Conservation (phyloP, 2,888 invertebrate species). For the Zelleria hepariella region DNA sequence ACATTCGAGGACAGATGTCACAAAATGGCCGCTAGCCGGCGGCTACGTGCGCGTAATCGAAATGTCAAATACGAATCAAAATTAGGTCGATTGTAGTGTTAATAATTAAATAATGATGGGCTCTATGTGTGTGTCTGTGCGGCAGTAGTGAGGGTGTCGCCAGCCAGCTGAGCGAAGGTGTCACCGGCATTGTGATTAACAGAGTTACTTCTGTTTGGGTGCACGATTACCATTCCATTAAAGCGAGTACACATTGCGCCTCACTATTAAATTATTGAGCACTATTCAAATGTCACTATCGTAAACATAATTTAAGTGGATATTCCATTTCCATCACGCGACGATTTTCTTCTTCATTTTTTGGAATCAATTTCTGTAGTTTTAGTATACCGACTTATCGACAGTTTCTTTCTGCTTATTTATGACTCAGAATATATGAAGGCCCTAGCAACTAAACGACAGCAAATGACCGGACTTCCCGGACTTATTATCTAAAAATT, state of each 20-base stretch:
- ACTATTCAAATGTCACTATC: slow-evolving; percentile 40
- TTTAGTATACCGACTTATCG: slow-evolving; percentile 1
- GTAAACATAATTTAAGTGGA: slow-evolving; percentile 20
- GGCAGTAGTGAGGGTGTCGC: slow-evolving; percentile 25
- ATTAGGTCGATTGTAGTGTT: slow-evolving; percentile 71
- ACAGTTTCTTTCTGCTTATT: slow-evolving; percentile 3
- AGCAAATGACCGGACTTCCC: background rate
- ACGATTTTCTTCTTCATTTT: slow-evolving; percentile 15
- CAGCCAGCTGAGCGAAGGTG: slow-evolving; percentile 40
- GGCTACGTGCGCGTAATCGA: slow-evolving; percentile 59
- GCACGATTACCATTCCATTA: slow-evolving; percentile 70
- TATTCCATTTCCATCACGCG: slow-evolving; percentile 16
- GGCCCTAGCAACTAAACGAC: no score
- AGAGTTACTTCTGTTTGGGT: slow-evolving; percentile 66
- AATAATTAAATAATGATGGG: slow-evolving; percentile 68
- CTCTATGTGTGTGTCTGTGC: slow-evolving; percentile 38
- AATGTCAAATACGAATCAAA: slow-evolving; percentile 72
- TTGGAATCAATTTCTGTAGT: slow-evolving; percentile 21
- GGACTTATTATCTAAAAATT: background rate
- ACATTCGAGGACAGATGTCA: slow-evolving; percentile 70
- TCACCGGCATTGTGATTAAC: slow-evolving; percentile 62
- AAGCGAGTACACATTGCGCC: slow-evolving; percentile 51
- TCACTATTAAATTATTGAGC: slow-evolving; percentile 58
- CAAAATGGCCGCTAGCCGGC: slow-evolving; percentile 60
- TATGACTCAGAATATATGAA: no score